Evolutionary conservation across 1,140 invertebrate genomes (phyloP).

Genomic region (Conopomorpha cramerella): DNA sequence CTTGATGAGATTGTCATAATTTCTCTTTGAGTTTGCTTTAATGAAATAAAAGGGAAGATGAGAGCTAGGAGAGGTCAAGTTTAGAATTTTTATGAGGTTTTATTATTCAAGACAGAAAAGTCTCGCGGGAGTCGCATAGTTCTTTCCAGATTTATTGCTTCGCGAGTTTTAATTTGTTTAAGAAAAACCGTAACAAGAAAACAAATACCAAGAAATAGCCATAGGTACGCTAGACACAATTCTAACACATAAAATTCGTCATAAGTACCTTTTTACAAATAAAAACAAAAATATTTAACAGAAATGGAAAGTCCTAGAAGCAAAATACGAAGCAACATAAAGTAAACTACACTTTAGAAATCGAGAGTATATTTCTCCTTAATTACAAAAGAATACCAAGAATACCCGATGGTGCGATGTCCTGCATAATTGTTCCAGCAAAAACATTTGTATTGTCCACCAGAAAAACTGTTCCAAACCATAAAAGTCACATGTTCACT

Average conservation of each 20-base stretch:
- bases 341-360: not conserved
- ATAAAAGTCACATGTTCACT: conserved; percentile 49
- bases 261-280: too few species aligned
- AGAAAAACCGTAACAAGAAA: too few species aligned
- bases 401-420: too few species aligned
- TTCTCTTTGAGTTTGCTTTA: conserved; percentile 33
- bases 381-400: too few species aligned
- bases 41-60: conserved; percentile 28
- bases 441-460: not conserved
- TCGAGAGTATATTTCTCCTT: not conserved
- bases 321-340: not conserved
- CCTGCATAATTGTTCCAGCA: too few species aligned
- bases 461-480: conserved; percentile 6
- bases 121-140: too few species aligned
- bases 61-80: conserved; percentile 16
- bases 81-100: conserved; percentile 41
- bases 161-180: too few species aligned
- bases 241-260: too few species aligned
- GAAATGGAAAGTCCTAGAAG: not conserved
- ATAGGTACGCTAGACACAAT: too few species aligned
- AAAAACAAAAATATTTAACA: too few species aligned
- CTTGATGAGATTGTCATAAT: conserved; percentile 44
- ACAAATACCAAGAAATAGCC: too few species aligned
- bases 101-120: conserved; percentile 24
- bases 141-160: too few species aligned